Evolutionary conservation across 2,113 vertebrate genomes (phyloP).

Genomic region (Pterocles gutturalis): DNA sequence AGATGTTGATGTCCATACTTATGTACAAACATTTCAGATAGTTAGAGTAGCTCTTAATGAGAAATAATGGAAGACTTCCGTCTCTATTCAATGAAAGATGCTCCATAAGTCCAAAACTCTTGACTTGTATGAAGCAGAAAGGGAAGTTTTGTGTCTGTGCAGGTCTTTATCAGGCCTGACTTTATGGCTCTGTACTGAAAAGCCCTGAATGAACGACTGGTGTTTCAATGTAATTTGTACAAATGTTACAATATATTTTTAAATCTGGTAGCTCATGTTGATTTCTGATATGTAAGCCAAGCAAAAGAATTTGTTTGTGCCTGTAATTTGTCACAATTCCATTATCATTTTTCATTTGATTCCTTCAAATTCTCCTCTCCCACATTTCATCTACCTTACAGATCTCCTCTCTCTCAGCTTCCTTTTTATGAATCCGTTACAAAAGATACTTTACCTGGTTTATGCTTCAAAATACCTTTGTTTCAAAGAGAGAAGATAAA

Average conservation of each 20-base stretch:
- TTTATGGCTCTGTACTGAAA: background rate
- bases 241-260: background rate
- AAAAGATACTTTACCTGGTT: conserved; percentile 55
- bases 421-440: background rate
- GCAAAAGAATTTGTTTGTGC: background rate
- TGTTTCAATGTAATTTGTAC: background rate
- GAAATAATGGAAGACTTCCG: background rate
- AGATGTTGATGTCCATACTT: background rate
- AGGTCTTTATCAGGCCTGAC: background rate
- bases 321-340: background rate
- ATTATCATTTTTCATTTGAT: background rate
- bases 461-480: conserved; percentile 62
- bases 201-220: background rate
- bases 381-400: background rate
- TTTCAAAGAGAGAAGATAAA: conserved; percentile 59
- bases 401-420: background rate
- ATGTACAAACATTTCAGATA: background rate
- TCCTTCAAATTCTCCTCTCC: background rate
- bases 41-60: background rate
- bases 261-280: background rate
- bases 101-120: background rate
- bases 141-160: background rate
- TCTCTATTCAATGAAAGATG: background rate
- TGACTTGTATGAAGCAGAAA: background rate
- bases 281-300: background rate